Evolutionary conservation across 2,888 invertebrate species (phyloP), one percentile per base, ranked within the genome.

Genomic region (Caenorhabditis angaria): DNA sequence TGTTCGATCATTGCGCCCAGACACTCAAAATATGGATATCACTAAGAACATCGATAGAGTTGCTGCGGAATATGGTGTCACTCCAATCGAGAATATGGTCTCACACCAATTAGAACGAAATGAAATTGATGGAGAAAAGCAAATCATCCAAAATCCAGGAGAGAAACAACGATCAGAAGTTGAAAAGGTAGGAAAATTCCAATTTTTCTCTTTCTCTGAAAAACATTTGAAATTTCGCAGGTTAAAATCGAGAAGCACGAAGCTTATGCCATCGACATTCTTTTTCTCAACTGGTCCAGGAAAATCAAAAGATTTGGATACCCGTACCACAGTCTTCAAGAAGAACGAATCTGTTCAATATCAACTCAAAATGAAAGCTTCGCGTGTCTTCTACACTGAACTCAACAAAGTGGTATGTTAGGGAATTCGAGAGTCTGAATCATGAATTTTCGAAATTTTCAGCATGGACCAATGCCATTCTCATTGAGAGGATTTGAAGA

Each of bases 241-340:
- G 57, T 72, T 28, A 76, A 67, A 71, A 92, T 99, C 88, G 96
- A 96, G 88, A 93, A 93, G 62, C 93, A 97, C 89, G 99, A 99
- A 90, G 97, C 97, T 0, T 99, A 96, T 90, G 97, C 94, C 28
- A 93, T 99, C 91, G 97, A 97, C 90, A 94, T 99, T n/a, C 91
- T 99, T 69, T n/a, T 91, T 99, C 72, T 94, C 95, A 86, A 93
- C 94, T 65, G 97, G 97, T 58, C 96, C 96, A 88, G 96, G 81
- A 85, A 87, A 93, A 91, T 94, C 94, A 18, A 92, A 93, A 85
- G 95, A 97, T 89, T 92, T 93, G 89, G 95, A 97, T 84, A 93
- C 95, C 29, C 92, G 96, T 88, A 95, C 97, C 78, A 95, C 97
- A 54, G 94, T 99, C 88, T 99, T 94, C 90, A 97, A 97, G 90